Evolutionary conservation across 2,113 vertebrate genomes (phyloP), one percentile per base, ranked within the genome.

Genomic region (Marmota monax): DNA sequence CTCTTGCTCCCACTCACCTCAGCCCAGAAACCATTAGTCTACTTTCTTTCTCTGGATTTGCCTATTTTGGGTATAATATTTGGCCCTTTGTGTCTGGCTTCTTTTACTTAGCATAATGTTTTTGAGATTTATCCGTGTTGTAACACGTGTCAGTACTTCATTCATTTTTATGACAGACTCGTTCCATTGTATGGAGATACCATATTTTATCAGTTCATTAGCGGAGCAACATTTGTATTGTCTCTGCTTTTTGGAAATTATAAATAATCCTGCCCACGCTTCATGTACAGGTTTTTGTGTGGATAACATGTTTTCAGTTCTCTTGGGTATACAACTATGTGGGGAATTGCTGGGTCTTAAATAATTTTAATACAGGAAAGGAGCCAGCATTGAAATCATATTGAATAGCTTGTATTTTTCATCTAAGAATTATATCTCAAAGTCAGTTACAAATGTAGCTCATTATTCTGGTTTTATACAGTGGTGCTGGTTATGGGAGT

Each of bases 391-490:
- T 72, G 39, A 84, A 88, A 89, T 25, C 48, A 9, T 84, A 72
- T 76, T 13, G 58, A 91, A 45, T 34, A 65, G 67, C 39, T 80
- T 83, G 61, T 91, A 48, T 78, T 95, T 95, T 89, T 93, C 70
- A 95, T 83, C 80, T 78, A n/a, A 74, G 91, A 48, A 53, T 80
- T 84, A 27, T 42, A 32, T 87, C 72, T 88, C 85, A 34, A 20
- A 37, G 34, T 32, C 16, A n/a, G 7, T 53, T 34, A 23, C n/a
- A 2, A 73, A 67, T 45, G 61, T 58, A 78, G 32, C 63, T 78
- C 9, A 1, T 84, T 82, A 9, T 78, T 73, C 69, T 88, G 83
- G 53, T 56, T 90, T 73, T 51, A 14, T 37, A 67, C 12, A 51
- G 37, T 63, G 65, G 27, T 32, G 13, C 51, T 88, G 88, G 76